phyloP scores from a whole-genome alignment of 1,140 invertebrate species.

The Gryon sp. region DNA sequence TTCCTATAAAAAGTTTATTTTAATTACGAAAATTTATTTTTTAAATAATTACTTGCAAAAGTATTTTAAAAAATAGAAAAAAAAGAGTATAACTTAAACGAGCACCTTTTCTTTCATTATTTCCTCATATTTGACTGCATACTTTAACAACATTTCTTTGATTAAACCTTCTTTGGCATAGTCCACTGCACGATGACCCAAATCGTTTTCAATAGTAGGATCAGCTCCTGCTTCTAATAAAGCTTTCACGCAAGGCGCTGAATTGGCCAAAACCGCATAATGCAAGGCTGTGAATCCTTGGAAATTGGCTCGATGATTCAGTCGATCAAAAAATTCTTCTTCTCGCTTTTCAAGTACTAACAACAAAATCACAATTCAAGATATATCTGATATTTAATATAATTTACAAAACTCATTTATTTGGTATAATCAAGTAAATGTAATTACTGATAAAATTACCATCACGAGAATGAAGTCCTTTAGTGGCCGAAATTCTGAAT shows the following conservation, averaged over 20 bases:
- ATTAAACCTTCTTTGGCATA: slow-evolving; percentile 85
- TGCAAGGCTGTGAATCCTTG: slow-evolving; percentile 93
- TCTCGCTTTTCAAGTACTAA: slow-evolving; percentile 85
- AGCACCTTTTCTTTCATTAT: slow-evolving; percentile 74
- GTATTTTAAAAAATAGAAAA: no score
- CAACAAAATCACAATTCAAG: no score
- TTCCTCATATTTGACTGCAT: slow-evolving; percentile 72
- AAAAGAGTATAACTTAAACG: no score
- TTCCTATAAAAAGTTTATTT: slow-evolving; percentile 75
- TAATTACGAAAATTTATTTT: no score
- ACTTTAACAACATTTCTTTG: slow-evolving; percentile 78
- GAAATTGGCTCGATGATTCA: slow-evolving; percentile 88
- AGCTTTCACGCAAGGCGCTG: slow-evolving; percentile 81
- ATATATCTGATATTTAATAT: no score
- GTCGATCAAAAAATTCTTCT: slow-evolving; percentile 88
- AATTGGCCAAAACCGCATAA: slow-evolving; percentile 91
- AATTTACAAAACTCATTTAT: no score
- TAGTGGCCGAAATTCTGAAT: slow-evolving; percentile 82
- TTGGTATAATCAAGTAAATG: no score
- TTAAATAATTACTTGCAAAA: no score
- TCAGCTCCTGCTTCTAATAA: slow-evolving; percentile 85
- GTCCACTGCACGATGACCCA: slow-evolving; percentile 87
- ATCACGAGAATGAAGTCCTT: slow-evolving; percentile 82
- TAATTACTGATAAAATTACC: slow-evolving; percentile 80
- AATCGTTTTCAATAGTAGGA: slow-evolving; percentile 87